Percentiles rank a stretch among this genome's conserved stretches.
Evolutionary conservation across 2,888 invertebrate species (phyloP).

Genomic region (Minunthozetes semirufus): DNA sequence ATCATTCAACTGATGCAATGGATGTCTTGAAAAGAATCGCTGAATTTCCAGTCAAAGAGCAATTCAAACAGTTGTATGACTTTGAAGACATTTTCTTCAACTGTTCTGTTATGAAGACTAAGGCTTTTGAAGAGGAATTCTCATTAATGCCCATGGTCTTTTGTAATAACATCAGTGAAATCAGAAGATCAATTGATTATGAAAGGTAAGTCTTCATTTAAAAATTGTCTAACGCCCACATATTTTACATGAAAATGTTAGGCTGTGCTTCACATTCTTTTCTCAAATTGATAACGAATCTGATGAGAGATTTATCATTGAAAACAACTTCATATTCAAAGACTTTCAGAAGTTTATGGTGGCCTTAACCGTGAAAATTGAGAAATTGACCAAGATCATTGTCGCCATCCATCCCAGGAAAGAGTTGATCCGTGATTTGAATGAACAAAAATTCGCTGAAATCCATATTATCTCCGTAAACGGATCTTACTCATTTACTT

Average conservation of each 20-base stretch:
- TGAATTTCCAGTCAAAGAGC: neutral
- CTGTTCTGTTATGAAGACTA: neutral
- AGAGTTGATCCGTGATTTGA: neutral
- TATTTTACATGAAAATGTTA: neutral
- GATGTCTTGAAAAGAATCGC: neutral
- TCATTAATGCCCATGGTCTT: too few species aligned
- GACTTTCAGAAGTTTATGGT: neutral
- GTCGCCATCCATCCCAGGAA: neutral
- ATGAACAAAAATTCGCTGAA: neutral
- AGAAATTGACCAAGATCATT: neutral
- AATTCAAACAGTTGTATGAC: neutral
- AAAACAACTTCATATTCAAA: neutral
- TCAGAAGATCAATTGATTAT: too few species aligned
- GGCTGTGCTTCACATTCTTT: neutral
- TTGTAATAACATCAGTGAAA: neutral
- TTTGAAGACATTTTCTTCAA: neutral
- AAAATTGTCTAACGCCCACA: too few species aligned
- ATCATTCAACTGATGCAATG: neutral
- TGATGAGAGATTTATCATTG: neutral
- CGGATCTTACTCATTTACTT: neutral
- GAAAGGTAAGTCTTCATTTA: neutral
- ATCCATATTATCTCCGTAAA: neutral
- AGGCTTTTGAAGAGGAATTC: too few species aligned
- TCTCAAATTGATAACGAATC: neutral
- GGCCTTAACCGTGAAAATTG: neutral